Conservation (phyloP, 1,140 invertebrate genomes). For the Trichonephila inaurata region DNA sequence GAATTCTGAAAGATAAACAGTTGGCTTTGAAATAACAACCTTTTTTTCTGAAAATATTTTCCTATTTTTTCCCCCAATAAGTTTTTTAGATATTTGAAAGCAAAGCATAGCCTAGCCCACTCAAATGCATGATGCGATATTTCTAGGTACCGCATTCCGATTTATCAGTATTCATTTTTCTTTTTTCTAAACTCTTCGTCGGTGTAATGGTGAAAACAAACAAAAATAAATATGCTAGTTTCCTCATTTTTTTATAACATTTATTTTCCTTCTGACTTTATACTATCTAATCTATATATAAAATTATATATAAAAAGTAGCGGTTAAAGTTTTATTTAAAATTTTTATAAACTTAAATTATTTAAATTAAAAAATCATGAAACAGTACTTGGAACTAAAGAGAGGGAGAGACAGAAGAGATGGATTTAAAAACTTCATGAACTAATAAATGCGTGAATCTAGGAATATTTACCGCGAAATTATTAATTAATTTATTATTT, state of each 20-base stretch:
- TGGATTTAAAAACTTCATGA: no score
- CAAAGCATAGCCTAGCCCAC: not conserved
- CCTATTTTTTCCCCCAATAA: not conserved
- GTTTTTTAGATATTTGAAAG: not conserved
- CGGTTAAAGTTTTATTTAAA: no score
- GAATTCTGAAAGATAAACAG: slow-evolving; percentile 18
- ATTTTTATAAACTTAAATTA: no score
- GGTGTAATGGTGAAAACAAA: not conserved
- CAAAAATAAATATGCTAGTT: not conserved
- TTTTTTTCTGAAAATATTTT: not conserved
- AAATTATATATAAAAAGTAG: no score
- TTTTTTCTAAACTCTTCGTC: not conserved
- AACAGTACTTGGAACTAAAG: no score
- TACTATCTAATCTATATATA: no score
- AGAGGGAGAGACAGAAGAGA: no score
- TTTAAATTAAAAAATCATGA: no score
- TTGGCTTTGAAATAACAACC: not conserved
- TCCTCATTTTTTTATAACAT: not conserved
- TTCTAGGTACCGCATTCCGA: not conserved
- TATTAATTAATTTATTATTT: no score
- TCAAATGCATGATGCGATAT: not conserved
- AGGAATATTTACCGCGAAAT: no score
- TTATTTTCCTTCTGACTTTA: not conserved
- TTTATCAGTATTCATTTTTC: not conserved
- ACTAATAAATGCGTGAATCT: no score